Evolutionary conservation across 1,140 invertebrate species (phyloP).

Genomic region (Drosophila malerkotliana): DNA sequence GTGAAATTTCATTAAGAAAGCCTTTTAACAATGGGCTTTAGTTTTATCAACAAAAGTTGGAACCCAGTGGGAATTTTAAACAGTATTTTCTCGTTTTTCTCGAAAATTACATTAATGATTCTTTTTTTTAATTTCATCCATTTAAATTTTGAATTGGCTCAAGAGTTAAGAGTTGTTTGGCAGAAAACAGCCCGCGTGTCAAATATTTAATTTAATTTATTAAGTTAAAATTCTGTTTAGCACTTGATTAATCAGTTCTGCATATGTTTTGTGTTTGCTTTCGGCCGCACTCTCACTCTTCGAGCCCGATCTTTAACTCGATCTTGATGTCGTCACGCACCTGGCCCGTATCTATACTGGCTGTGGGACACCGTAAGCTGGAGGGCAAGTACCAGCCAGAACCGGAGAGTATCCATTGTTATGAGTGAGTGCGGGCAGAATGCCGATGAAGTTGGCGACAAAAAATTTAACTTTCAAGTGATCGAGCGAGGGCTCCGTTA

Average conservation of each 20-base stretch:
- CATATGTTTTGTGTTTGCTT: constrained; percentile 52
- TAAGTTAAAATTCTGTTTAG: constrained; percentile 45
- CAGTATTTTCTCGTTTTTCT: background rate
- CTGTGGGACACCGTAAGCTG: constrained; percentile 54
- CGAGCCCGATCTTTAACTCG: constrained; percentile 25
- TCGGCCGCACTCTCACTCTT: constrained; percentile 42
- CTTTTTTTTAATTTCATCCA: background rate
- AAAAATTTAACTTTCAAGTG: constrained; percentile 46
- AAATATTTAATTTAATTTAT: constrained; percentile 42
- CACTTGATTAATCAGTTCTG: constrained; percentile 65
- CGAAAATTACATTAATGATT: background rate
- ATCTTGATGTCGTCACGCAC: constrained; percentile 63
- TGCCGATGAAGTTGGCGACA: constrained; percentile 33
- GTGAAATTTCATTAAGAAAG: constrained; percentile 25
- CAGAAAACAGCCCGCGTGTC: background rate
- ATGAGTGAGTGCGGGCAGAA: constrained; percentile 23
- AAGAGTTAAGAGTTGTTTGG: background rate
- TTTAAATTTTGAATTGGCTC: background rate
- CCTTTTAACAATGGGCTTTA: background rate
- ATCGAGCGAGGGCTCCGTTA: constrained; percentile 20
- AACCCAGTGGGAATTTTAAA: background rate
- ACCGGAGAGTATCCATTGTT: constrained; percentile 47
- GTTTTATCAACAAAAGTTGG: background rate
- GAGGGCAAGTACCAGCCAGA: constrained; percentile 56
- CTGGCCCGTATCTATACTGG: constrained; percentile 73